A percentile compares a stretch with the other conserved stretches of the same genome.
phyloP scores from a whole-genome alignment of 2,113 vertebrate genomes.

The Sprattus sprattus region DNA sequence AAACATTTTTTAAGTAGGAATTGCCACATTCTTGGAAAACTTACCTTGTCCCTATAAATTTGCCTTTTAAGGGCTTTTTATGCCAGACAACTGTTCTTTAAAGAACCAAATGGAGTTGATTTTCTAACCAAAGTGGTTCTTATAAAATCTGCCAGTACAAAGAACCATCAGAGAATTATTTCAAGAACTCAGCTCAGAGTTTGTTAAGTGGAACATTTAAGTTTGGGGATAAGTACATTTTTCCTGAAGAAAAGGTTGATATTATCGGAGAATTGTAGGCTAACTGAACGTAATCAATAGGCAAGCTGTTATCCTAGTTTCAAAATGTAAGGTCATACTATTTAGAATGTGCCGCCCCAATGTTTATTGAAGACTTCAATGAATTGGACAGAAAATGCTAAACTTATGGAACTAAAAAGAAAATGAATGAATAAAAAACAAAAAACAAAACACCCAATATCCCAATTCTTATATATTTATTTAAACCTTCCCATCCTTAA shows the following conservation, averaged over 20 bases:
- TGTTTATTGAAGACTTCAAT: neutral
- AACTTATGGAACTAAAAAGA: neutral
- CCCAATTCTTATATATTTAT: too few relatives aligned
- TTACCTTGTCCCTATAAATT: neutral
- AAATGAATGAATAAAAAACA: neutral
- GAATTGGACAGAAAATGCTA: neutral
- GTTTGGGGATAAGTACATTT: too few relatives aligned
- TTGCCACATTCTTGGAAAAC: neutral
- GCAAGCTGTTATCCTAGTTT: too few relatives aligned
- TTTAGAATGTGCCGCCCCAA: neutral
- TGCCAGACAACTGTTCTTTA: neutral
- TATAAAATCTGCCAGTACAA: too few relatives aligned
- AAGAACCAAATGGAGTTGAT: too few relatives aligned
- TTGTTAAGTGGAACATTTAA: too few relatives aligned
- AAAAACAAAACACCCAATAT: neutral
- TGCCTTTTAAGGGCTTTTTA: neutral
- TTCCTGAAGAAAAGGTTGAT: too few relatives aligned
- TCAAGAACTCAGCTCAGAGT: too few relatives aligned
- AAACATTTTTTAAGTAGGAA: neutral
- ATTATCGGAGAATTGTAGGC: too few relatives aligned
- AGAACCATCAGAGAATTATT: too few relatives aligned
- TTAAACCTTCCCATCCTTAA: neutral
- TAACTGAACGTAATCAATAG: too few relatives aligned
- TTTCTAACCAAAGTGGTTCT: too few relatives aligned
- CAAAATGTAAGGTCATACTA: neutral